Percentiles rank a stretch among this genome's conserved stretches.
phyloP scores from a whole-genome alignment of 2,888 invertebrate genomes.

The Epinotia bilunana region DNA sequence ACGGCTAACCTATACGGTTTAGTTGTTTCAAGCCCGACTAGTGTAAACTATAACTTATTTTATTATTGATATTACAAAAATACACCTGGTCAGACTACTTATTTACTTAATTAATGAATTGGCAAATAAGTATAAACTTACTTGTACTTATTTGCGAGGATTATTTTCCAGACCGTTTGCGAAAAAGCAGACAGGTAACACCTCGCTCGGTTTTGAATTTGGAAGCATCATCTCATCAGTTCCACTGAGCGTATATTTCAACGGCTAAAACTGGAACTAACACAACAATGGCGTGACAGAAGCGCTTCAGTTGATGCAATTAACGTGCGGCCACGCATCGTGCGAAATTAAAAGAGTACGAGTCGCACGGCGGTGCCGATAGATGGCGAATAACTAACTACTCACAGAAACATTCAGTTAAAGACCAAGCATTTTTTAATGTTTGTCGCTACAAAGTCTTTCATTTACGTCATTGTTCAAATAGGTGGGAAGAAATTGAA shows the following conservation, averaged over 20 bases:
- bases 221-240: background rate
- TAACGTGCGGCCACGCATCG: slow-evolving; percentile 16
- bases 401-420: too few species aligned
- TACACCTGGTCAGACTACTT: background rate
- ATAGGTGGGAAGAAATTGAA: too few species aligned
- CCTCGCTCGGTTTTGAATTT: background rate
- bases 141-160: background rate
- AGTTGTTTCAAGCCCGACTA: background rate
- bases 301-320: slow-evolving; percentile 19
- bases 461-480: too few species aligned
- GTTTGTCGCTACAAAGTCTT: too few species aligned
- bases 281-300: slow-evolving; percentile 7
- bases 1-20: background rate
- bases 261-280: slow-evolving; percentile 23
- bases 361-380: slow-evolving; percentile 5
- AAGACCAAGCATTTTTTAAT: too few species aligned
- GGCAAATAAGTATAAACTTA: too few species aligned
- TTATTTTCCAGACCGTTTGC: background rate
- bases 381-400: slow-evolving; percentile 23
- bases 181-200: background rate
- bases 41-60: background rate
- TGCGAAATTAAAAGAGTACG: slow-evolving; percentile 1
- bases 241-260: background rate
- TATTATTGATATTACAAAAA: background rate
- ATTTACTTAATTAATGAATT: too few species aligned